Base-by-base conservation (phyloP, 2,113 vertebrate genomes). In the Oncorhynchus clarkii region DNA sequence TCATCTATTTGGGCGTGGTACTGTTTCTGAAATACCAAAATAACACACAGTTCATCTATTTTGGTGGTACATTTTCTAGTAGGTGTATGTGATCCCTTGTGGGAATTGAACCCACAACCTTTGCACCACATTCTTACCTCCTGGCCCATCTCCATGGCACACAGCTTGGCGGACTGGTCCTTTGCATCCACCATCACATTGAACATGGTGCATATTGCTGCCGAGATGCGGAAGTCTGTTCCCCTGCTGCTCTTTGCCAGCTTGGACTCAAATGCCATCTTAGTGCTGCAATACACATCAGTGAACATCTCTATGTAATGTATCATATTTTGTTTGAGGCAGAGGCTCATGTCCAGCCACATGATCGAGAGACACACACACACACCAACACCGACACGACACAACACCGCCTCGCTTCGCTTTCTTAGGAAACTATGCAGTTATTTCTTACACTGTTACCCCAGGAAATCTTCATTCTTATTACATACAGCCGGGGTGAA, bases 151-250 rank as follows among this genome's bases (percentile, higher is more conserved):
- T 99, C 98, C 97, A 99, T 98, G 75, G 96, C 97, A 88, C 98
- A 99, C 87, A 99, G 93, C 94, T 99, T 99, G 90, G 96, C 97
- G 85, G 97, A 99, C 80, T 99, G 98, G 93, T 97, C 96, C 96
- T 99, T 99, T 93, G 98, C 98, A 86, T 99, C 98, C 87, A 99
- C 98, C 98, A 99, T 99, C 93, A 99, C 97, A 83, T 99, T 99
- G 93, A 98, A 99, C 98, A 99, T 99, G 93, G 98, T 99, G 95
- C 98, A 99, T 95, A 99, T 95, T 92, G 97, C 96, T 84, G 97
- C 96, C 89, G 97, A 96, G 90, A 99, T 96, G 92, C 98, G 96
- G 93, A 99, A 99, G 94, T 99, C 98, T 93, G 98, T 99, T 86
- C 97, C 96, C 92, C 97, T 96, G 93, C 97, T 99, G 93, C 96